These are phyloP conservation scores for Falcunculus frontatus DNA, from an alignment of 2,113 vertebrate genomes.

Conservation along the genomic window DNA sequence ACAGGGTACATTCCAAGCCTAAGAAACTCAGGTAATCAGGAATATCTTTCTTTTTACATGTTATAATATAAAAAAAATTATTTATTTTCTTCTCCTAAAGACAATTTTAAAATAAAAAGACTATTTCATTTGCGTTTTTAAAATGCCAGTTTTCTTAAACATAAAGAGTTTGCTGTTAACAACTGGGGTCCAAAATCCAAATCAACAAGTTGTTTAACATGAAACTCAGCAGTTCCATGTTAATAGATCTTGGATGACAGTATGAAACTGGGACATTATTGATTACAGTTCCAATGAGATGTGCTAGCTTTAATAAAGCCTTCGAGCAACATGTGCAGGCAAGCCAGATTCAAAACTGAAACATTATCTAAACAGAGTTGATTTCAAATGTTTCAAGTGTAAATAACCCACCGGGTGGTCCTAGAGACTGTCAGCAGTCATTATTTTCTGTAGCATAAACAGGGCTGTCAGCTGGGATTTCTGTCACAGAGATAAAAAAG, in stretches of 20 bases:
- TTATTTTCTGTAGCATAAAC: slow-evolving; percentile 58
- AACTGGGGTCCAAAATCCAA: background rate
- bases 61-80: background rate
- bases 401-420: slow-evolving; percentile 67
- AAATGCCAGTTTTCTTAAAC: background rate
- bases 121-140: background rate
- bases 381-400: slow-evolving; percentile 60
- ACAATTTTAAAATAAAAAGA: background rate
- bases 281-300: slow-evolving; percentile 18
- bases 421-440: slow-evolving; percentile 58
- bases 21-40: background rate
- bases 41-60: background rate
- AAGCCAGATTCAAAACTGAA: slow-evolving; percentile 63
- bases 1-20: background rate
- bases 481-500: slow-evolving; percentile 41
- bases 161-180: slow-evolving; percentile 9
- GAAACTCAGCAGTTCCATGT: background rate
- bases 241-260: slow-evolving; percentile 35
- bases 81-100: background rate
- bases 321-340: slow-evolving; percentile 37
- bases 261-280: slow-evolving; percentile 12
- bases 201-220: slow-evolving; percentile 34
- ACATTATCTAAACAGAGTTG: slow-evolving; percentile 66
- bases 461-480: slow-evolving; percentile 65
- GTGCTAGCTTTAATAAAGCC: background rate